phyloP scores from a whole-genome alignment of 2,888 invertebrate genomes.

The Limnephilus rhombicus region DNA sequence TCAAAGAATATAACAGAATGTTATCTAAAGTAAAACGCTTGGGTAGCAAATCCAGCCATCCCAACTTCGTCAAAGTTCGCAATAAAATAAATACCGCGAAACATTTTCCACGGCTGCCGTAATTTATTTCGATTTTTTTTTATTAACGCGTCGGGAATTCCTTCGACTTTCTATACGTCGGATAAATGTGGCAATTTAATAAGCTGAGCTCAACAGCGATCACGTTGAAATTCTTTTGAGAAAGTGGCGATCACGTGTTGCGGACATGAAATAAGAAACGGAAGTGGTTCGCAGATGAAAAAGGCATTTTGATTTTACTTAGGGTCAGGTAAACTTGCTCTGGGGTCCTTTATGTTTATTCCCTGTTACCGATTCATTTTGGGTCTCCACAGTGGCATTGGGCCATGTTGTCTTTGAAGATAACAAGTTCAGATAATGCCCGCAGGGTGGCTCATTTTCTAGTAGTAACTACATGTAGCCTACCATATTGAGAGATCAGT shows the following conservation, averaged over 20 bases:
- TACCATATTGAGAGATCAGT: neutral
- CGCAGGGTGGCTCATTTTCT: constrained; percentile 16
- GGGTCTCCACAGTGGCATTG: neutral
- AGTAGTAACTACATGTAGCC: neutral
- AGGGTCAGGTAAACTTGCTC: constrained; percentile 58
- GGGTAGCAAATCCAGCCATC: neutral
- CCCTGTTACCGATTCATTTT: constrained; percentile 55
- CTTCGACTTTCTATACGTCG: neutral
- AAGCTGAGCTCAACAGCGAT: constrained; percentile 17
- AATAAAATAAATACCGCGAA: constrained; percentile 6
- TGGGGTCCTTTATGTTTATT: constrained; percentile 56
- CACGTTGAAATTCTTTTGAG: constrained; percentile 48
- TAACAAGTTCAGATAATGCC: constrained; percentile 25
- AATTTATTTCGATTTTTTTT: constrained; percentile 11
- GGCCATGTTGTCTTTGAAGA: constrained; percentile 16
- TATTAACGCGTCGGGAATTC: constrained; percentile 18
- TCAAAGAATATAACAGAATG: neutral
- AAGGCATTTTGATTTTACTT: constrained; percentile 60
- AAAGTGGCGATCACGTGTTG: constrained; percentile 29
- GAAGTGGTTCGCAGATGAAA: constrained; percentile 45
- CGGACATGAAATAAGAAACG: constrained; percentile 27
- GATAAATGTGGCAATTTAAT: constrained; percentile 54
- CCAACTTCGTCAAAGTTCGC: constrained; percentile 19
- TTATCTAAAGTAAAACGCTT: neutral
- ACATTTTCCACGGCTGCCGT: neutral